Percentiles rank a stretch among this genome's conserved stretches.
Evolutionary conservation across 2,888 invertebrate species (phyloP).

Genomic region (Heliconius ethilla): DNA sequence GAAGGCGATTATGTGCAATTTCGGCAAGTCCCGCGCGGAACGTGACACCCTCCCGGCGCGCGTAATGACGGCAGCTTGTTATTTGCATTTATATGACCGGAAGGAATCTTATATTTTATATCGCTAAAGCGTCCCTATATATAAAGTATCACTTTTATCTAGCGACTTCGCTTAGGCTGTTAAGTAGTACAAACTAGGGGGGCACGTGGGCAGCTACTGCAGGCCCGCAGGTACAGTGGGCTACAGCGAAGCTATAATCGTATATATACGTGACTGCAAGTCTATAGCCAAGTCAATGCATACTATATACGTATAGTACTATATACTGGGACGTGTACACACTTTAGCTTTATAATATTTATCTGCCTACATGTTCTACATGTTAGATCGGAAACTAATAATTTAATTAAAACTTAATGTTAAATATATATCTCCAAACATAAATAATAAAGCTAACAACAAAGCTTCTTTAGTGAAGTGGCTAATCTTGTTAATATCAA

Average conservation of each 20-base stretch:
- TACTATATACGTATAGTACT: too few relatives aligned
- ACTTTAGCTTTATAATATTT: too few relatives aligned
- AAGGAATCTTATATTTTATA: slow-evolving; percentile 10
- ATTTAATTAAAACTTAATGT: not conserved
- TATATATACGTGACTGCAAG: too few relatives aligned
- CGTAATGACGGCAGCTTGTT: slow-evolving; percentile 24
- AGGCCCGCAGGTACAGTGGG: too few relatives aligned
- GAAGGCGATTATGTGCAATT: slow-evolving; percentile 58
- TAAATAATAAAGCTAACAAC: not conserved
- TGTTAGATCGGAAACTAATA: not conserved
- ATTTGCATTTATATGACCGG: slow-evolving; percentile 20
- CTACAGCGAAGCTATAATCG: too few relatives aligned
- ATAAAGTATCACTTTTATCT: not conserved
- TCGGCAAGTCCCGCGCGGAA: slow-evolving; percentile 54
- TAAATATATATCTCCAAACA: not conserved
- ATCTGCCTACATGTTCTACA: not conserved
- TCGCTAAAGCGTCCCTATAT: not conserved
- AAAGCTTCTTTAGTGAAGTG: slow-evolving; percentile 15
- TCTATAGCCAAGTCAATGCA: not conserved
- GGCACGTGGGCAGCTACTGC: too few relatives aligned
- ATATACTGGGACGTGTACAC: too few relatives aligned
- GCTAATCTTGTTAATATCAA: slow-evolving; percentile 23
- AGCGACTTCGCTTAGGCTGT: not conserved
- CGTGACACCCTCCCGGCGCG: slow-evolving; percentile 47
- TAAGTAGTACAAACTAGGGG: too few relatives aligned